Conservation (phyloP, 2,113 vertebrate genomes). For the Ochotona curzoniae region DNA sequence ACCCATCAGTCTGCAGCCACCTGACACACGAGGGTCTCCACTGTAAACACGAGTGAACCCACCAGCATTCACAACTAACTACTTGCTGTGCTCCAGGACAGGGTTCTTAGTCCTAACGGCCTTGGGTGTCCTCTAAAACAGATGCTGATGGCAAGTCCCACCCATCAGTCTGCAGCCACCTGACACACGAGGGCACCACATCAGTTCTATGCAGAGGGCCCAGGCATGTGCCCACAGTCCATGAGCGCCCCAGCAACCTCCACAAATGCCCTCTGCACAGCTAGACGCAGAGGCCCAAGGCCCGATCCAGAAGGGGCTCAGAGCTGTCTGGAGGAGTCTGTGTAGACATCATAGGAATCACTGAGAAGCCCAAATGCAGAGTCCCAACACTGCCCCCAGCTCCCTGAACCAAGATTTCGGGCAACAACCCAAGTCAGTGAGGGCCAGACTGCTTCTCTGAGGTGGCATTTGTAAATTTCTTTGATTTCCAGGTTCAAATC, state of each 20-base stretch:
- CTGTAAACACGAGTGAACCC: too few relatives aligned
- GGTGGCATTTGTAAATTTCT: not conserved
- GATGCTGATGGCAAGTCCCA: rapidly evolving
- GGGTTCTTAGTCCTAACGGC: rapidly evolving
- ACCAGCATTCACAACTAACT: not conserved
- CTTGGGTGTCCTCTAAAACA: rapidly evolving
- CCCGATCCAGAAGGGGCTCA: rapidly evolving
- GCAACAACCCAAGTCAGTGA: too few relatives aligned
- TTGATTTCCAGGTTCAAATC: not conserved
- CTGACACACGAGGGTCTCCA: rapidly evolving
- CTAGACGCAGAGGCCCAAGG: not conserved
- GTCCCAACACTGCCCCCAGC: rapidly evolving
- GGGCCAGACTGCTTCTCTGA: not conserved
- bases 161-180: too few relatives aligned
- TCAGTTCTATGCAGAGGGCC: rapidly evolving
- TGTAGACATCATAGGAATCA: not conserved
- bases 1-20: too few relatives aligned
- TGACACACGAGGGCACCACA: rapidly evolving
- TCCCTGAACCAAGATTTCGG: not conserved
- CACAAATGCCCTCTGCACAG: not conserved
- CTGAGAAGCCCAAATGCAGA: not conserved
- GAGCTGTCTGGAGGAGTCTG: not conserved
- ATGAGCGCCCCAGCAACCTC: rapidly evolving
- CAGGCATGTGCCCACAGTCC: rapidly evolving
- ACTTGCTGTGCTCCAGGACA: not conserved